Percentiles rank a stretch among this genome's conserved stretches.
These are phyloP conservation scores for Sinelater perroti DNA, from an alignment of 2,888 invertebrate species.

Conservation along the genomic window DNA sequence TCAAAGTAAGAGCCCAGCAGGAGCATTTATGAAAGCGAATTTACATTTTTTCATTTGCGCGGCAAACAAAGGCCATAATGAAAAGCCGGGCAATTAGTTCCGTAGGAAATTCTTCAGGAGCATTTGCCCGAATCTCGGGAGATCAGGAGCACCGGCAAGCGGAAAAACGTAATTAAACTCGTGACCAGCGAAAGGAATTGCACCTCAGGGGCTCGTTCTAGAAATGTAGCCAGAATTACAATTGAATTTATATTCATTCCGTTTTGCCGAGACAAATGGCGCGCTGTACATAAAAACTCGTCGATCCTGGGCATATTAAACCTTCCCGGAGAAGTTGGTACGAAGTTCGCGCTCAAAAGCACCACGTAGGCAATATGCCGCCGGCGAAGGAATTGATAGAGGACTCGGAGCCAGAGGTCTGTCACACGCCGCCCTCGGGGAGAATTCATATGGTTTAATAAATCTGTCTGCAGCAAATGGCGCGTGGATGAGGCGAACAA, in stretches of 20 bases:
- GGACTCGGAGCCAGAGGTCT: conserved; percentile 35
- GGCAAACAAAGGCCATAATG: conserved; percentile 23
- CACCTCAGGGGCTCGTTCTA: conserved; percentile 30
- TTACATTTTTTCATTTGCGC: conserved; percentile 23
- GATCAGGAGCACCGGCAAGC: conserved; percentile 28
- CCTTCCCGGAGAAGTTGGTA: too few relatives aligned
- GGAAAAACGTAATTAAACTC: conserved; percentile 38
- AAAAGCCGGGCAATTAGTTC: conserved; percentile 31
- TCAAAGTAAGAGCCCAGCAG: too few relatives aligned
- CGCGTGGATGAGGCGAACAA: conserved; percentile 43
- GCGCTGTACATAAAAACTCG: too few relatives aligned
- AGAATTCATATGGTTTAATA: conserved; percentile 50
- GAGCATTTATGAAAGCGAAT: conserved; percentile 5
- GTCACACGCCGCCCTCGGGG: conserved; percentile 39
- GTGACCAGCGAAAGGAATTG: conserved; percentile 32
- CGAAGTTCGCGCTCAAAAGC: not conserved
- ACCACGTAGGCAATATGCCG: too few relatives aligned
- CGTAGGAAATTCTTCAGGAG: conserved; percentile 26
- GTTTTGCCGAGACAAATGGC: too few relatives aligned
- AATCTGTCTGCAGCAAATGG: conserved; percentile 52
- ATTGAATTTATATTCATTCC: conserved; percentile 26
- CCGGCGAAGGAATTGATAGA: not conserved
- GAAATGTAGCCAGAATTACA: conserved; percentile 27
- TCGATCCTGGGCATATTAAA: too few relatives aligned
- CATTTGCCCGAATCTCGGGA: conserved; percentile 31